Conservation (phyloP, 2,113 vertebrate genomes). For the Sphyrna mokarran region DNA sequence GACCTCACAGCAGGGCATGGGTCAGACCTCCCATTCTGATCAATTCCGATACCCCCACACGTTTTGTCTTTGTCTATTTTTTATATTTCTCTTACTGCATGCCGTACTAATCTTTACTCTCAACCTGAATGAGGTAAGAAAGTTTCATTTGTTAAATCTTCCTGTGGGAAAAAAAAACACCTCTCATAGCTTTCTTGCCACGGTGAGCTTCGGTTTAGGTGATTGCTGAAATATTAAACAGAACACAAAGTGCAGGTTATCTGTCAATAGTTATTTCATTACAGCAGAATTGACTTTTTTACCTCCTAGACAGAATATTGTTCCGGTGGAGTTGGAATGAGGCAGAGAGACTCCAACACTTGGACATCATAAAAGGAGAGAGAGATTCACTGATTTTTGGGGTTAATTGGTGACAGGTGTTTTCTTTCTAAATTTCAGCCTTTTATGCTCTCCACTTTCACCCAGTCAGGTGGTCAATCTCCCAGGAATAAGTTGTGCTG, state of each 20-base stretch:
- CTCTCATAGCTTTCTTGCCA: not conserved
- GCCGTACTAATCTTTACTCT: not conserved
- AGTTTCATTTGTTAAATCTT: not conserved
- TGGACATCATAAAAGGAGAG: not conserved
- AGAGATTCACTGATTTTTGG: not conserved
- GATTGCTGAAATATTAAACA: not conserved
- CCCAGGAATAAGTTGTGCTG: not conserved
- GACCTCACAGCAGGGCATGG: not conserved
- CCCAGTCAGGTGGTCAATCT: not conserved
- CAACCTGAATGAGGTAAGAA: not conserved
- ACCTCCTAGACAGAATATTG: not conserved
- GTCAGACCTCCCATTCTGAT: not conserved
- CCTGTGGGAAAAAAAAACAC: not conserved
- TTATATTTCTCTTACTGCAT: not conserved
- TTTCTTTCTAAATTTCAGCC: not conserved
- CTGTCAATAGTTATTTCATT: not conserved
- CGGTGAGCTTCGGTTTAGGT: not conserved
- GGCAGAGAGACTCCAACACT: not conserved
- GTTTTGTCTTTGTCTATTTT: not conserved
- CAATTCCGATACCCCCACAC: not conserved
- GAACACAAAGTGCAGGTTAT: not conserved
- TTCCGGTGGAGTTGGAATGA: not conserved
- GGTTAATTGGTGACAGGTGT: not conserved
- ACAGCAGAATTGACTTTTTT: not conserved
- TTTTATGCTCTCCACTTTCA: not conserved